Percentiles rank a stretch among this genome's conserved stretches.
Conservation (phyloP, 2,888 invertebrate species). For the Cylindroiulus punctatus region DNA sequence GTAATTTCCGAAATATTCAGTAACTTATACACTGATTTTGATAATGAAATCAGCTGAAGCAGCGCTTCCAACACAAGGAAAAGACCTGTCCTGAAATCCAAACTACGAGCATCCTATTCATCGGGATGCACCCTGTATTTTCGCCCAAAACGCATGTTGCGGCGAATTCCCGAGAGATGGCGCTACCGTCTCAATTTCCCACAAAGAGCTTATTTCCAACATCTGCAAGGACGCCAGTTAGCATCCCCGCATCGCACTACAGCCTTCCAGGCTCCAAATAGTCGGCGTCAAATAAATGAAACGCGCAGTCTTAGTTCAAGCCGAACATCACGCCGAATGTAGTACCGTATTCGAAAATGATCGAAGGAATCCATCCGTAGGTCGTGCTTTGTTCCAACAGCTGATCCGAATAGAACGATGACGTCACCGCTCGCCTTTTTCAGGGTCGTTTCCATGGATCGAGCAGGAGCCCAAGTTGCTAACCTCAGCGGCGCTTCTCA, state of each 20-base stretch:
- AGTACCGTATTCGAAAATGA: no score
- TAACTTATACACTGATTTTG: no score
- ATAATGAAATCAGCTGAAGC: no score
- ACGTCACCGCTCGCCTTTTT: not conserved
- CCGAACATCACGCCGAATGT: no score
- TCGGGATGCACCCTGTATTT: no score
- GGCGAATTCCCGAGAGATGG: not conserved
- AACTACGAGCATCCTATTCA: no score
- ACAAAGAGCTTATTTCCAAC: not conserved
- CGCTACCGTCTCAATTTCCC: not conserved
- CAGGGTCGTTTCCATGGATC: not conserved
- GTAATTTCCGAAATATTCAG: no score
- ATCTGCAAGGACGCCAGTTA: not conserved
- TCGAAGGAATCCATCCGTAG: no score
- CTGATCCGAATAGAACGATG: not conserved
- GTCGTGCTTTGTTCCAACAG: not conserved
- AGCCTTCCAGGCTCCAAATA: not conserved
- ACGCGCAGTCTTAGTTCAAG: no score
- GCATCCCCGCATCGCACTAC: not conserved
- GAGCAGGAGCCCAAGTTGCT: not conserved
- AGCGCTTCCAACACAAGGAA: no score
- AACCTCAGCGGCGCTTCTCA: not conserved
- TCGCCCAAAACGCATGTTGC: not conserved
- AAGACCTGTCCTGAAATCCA: no score
- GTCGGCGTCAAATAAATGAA: not conserved